Evolutionary conservation across 2,888 invertebrate genomes (phyloP), one percentile per base, ranked within the genome.

Genomic region (Diarsia mendica): DNA sequence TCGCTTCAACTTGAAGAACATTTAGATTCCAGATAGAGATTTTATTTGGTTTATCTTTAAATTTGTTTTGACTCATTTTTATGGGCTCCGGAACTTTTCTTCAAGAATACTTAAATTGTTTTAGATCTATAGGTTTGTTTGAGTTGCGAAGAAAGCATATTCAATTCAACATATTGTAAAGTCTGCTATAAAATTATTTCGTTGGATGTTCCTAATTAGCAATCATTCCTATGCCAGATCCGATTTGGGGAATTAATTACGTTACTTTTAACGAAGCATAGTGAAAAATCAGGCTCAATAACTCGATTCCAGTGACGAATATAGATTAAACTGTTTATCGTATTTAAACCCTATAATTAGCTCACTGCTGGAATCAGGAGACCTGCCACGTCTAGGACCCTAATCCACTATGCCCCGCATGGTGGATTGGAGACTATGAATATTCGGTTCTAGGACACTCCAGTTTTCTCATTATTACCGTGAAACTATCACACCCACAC

Each of bases 51-150:
- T 55, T 53, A 60, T 55, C 46, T 77, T 53, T 58, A 48, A 75
- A 73, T 79, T 69, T 46, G 60, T 61, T 76, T 61, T 51, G 15
- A 23, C 20, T 51, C 4, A 68, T 69, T 77, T 76, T 69, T 77
- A 60, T 23, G 44, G 58, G 13, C 20, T 33, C 60, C n/a, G 15
- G 44, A 68, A 51, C 33, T 61, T 67, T 46, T 68, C 23, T 23
- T 46, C 1, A 8, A 23, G 15, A 20, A 6, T 60, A 49, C n/a
- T 49, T 11, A 15, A 9, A 60, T 60, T 23, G 23, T 46, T 77
- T 51, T 68, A 15, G 23, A 6, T 68, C 20, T 9, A 23, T 15
- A 33, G 13, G 23, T 23, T 33, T 49, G 13, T 33, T 49, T 39
- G 20, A 9, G 18, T 39, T 73, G 20, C 39, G 23, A n/a, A 61